Base-by-base conservation (phyloP, 2,888 invertebrate genomes). In the Drosophila melanocephala region DNA sequence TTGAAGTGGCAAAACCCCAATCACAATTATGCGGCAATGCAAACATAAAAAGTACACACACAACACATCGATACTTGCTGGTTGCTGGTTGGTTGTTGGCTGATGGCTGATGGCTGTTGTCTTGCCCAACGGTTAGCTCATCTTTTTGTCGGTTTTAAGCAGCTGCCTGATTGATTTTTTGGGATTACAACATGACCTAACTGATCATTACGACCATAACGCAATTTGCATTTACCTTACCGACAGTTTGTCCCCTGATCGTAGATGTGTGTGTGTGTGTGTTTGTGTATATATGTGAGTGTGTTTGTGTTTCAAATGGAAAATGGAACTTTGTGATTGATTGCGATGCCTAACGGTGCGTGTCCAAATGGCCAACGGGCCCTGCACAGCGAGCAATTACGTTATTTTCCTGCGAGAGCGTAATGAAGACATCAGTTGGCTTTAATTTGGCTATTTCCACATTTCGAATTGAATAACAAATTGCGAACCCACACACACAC, bases 381-480 rank as follows among this genome's bases (percentile, higher is more conserved):
- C 66, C 74, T 65, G 74, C 72, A 67, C 70, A 60, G 55, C 74
- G 47, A 73, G 75, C 86, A 86, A 89, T 87, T 83, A 89, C 77
- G 70, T 64, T 87, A 72, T 82, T 75, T 26, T 87, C 71, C 75
- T 87, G 81, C 76, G 72, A 80, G 74, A 86, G 90, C 85, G 73
- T 85, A 90, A 89, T 82, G 78, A 89, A 89, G 90, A 89, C 90
- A 86, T 86, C 88, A 86, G 87, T 86, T 84, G 81, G 83, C 83
- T 76, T 75, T 56, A 83, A 86, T 86, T 87, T 85, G 75, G 72
- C 72, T 72, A 87, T 86, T 86, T 88, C 86, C 83, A 85, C 88
- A 86, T 71, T 68, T 72, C 60, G 76, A 81, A 87, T 89, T 89
- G 89, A 84, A 79, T 62, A 82, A 82, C 85, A 75, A 89, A 85